Base-by-base conservation (phyloP, 1,140 invertebrate genomes). In the Stegodyphus mimosarum region DNA sequence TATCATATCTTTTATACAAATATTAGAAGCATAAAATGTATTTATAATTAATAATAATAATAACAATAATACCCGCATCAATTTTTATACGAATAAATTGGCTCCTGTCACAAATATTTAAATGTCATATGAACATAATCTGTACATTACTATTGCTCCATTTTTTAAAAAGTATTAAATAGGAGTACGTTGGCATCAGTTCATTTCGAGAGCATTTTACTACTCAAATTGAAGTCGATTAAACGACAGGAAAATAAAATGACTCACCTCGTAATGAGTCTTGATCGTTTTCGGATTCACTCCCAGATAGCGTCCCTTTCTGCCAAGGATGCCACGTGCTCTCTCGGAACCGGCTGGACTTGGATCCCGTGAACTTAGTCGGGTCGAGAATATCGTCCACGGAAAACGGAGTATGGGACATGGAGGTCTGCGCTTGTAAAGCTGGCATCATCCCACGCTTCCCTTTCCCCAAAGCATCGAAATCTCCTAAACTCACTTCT, bases 361-460 rank as follows among this genome's bases (percentile, higher is more conserved):
- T 80, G 89, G 91, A 90, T 6, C 95, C 95, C 9, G 95, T 96
- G 89, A 97, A 97, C 90, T 97, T 97, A 86, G 94, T 96, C 0
- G 96, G 96, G 89, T 97, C 95, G 53, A 97, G 91, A 80, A 97
- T 97, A 89, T 97, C 97, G 90, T 97, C 96, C 6, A 97, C 96
- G 6, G 95, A 96, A 90, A 97, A 97, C 0, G 89, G 86, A 53
- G 89, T 89, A 71, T 86, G 87, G 15, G 77, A 95, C 94, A 73
- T 96, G 90, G 70, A 55, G 13, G 83, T 86, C 11, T 78, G 83
- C 15, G 74, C 66, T 53, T 78, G 83, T 17, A 84, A 48, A 60
- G 52, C 81, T 75, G 79, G 69, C 60, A 81, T 51, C 79, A 73
- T 80, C 18, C 67, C 77, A 80, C 77, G 49, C 69, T 80, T 79